Evolutionary conservation across 2,797 vertebrate species (phyloP).

Genomic region (Notolabrus celidotus): DNA sequence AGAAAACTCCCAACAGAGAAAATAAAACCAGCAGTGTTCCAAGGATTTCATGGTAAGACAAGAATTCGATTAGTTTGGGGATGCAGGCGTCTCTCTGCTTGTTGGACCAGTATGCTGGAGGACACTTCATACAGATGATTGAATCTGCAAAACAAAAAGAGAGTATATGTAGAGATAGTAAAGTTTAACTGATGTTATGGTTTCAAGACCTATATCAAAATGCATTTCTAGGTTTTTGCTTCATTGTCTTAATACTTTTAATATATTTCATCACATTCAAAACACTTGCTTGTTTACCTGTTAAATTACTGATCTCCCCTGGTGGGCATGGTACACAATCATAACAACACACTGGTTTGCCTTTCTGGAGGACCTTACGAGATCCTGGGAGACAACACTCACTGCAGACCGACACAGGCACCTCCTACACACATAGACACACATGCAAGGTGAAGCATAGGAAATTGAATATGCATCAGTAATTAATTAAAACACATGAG

Average conservation of each 20-base stretch:
- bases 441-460: background rate
- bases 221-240: background rate
- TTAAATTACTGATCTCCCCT: constrained; percentile 81
- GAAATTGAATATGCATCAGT: background rate
- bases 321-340: constrained; percentile 80
- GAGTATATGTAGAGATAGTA: background rate
- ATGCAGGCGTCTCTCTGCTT: constrained; percentile 71
- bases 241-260: background rate
- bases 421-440: constrained; percentile 47
- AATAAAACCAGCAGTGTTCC: constrained; percentile 73
- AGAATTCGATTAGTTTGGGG: constrained; percentile 78
- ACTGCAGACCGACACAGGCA: constrained; percentile 81
- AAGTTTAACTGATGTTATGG: background rate
- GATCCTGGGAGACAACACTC: constrained; percentile 79
- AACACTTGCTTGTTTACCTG: constrained; percentile 64
- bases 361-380: constrained; percentile 78
- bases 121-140: constrained; percentile 78
- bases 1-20: constrained; percentile 76
- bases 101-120: constrained; percentile 79
- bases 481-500: background rate
- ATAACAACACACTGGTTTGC: constrained; percentile 80
- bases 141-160: constrained; percentile 69
- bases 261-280: background rate
- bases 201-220: background rate
- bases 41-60: constrained; percentile 79